phyloP scores from a whole-genome alignment of 1,140 invertebrate species.

The Leptopilina clavipes region DNA sequence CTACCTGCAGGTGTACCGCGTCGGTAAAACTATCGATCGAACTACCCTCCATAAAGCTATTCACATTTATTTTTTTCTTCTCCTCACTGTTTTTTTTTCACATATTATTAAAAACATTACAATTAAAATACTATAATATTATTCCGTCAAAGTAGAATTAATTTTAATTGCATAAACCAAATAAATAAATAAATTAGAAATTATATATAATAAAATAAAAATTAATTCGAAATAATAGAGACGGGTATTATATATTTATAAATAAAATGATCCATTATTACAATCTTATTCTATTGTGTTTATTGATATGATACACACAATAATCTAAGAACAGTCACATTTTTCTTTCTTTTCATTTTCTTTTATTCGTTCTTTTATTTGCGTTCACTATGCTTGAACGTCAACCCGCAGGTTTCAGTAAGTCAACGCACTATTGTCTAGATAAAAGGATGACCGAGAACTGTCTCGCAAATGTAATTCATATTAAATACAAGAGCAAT shows the following conservation, averaged over 20 bases:
- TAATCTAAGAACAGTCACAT: slow-evolving; percentile 4
- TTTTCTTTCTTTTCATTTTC: neutral
- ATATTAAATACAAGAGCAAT: neutral
- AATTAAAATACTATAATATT: neutral
- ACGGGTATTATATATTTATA: neutral
- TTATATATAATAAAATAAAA: neutral
- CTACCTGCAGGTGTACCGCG: slow-evolving; percentile 35
- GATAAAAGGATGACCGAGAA: neutral
- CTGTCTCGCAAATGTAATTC: neutral
- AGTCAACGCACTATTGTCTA: slow-evolving; percentile 24
- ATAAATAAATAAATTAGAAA: neutral
- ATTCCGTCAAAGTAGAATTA: neutral
- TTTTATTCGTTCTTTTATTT: slow-evolving; percentile 26
- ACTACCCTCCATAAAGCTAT: neutral
- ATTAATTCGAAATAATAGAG: neutral
- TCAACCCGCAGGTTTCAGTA: neutral
- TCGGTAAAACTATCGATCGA: slow-evolving; percentile 36
- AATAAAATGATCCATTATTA: neutral
- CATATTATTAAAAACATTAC: neutral
- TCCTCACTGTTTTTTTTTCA: neutral
- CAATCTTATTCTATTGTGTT: slow-evolving; percentile 27
- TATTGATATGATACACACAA: slow-evolving; percentile 27
- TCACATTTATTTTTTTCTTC: slow-evolving; percentile 5
- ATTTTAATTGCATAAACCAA: neutral
- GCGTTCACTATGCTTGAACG: slow-evolving; percentile 1